Evolutionary conservation across 2,797 vertebrate genomes (phyloP).

Genomic region (Oreochromis mossambicus): DNA sequence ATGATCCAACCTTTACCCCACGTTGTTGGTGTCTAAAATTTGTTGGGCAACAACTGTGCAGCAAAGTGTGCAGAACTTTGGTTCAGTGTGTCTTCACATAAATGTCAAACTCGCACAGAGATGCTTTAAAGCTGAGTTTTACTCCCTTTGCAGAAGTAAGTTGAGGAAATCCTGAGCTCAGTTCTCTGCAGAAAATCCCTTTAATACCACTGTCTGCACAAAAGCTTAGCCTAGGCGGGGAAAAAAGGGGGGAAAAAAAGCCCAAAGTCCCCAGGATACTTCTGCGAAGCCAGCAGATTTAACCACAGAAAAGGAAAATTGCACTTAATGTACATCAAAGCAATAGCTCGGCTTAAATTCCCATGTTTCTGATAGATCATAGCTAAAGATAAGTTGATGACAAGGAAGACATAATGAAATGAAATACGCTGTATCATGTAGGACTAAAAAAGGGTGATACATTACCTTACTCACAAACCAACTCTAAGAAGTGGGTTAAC

Average conservation of each 20-base stretch:
- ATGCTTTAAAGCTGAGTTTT: conserved; percentile 1
- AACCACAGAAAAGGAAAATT: not conserved
- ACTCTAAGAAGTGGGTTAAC: not conserved
- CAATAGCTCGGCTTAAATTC: not conserved
- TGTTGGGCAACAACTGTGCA: not conserved
- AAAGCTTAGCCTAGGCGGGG: not conserved
- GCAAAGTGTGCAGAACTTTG: not conserved
- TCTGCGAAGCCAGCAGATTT: conserved; percentile 1
- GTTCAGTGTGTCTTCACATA: not conserved
- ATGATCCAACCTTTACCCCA: not conserved
- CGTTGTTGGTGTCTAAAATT: not conserved
- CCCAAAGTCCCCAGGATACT: not conserved
- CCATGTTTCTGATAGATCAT: not conserved
- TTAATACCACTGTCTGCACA: conserved; percentile 42
- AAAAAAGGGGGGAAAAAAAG: not conserved
- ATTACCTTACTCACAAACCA: not conserved
- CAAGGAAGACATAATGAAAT: not conserved
- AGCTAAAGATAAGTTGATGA: not conserved
- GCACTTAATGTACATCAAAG: not conserved
- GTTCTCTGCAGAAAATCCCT: conserved; percentile 38
- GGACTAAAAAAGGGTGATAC: not conserved
- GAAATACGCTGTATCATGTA: not conserved
- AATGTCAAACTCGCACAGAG: not conserved
- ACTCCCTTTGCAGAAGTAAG: conserved; percentile 7
- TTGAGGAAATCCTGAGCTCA: conserved; percentile 16